Base-by-base conservation (phyloP, 2,797 vertebrate genomes). In the Glossophaga mutica region DNA sequence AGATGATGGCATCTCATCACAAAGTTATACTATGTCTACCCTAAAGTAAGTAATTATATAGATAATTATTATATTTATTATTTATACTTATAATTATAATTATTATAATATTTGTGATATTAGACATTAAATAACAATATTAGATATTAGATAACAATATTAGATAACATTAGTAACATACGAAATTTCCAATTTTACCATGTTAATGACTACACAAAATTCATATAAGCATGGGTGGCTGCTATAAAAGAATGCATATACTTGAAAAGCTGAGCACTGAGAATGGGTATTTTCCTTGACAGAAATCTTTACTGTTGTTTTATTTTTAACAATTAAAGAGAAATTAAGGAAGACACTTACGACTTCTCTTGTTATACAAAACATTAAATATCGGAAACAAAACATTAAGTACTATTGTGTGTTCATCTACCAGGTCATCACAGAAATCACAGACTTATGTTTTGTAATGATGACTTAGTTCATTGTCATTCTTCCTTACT, bases 31-130 rank as follows among this genome's bases (percentile, higher is more conserved):
- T 85, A 85, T 48, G 2, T 44, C 57, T 85, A 84, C 10, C 6
- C 32, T 84, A 93, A 93, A 93, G 95, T 34, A 92, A 87, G 74
- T 74, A 93, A 79, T 90, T 93, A 84, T 76, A 73, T 91, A 73
- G 12, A 73, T 55, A 55, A 22, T 24, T 55, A 55, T 55, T 22
- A 10, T 55, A 55, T 24, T 55, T 55, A 55, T 55, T 55, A 55
- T 55, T 55, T 55, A 55, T 22, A 21, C 9, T 55, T 55, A 55
- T 55, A 55, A 22, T 55, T 21, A 19, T 52, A 52, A 93, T 52
- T 82, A 88, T 39, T 96, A 24, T 6, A 77, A 55, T 88, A 87
- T 94, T 94, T 96, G 50, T 1, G 21, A 19, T 52, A n/a, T n/a
- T n/a, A n/a, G n/a, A n/a, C n/a, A n/a, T n/a, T n/a, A n/a, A n/a